phyloP scores from a whole-genome alignment of 2,113 vertebrate genomes.

The Rhabdomys dilectus region DNA sequence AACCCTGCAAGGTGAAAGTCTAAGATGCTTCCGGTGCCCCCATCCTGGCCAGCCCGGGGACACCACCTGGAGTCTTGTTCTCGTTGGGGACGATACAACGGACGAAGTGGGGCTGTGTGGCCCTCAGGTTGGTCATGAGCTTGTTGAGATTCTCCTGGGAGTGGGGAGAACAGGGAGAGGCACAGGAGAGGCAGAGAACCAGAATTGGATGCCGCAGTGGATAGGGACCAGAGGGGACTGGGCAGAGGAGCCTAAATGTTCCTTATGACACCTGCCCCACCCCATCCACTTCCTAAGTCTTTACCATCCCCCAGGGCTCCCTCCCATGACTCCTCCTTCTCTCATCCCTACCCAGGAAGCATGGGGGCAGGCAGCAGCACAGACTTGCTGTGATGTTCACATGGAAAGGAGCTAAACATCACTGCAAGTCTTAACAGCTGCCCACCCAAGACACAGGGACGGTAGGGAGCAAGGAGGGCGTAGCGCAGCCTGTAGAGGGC shows the following conservation, averaged over 20 bases:
- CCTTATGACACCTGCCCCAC: background rate
- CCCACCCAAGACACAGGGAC: conserved; percentile 84
- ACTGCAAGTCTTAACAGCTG: conserved; percentile 99
- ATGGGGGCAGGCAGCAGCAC: conserved; percentile 93
- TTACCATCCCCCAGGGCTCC: background rate
- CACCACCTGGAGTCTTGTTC: conserved; percentile 95
- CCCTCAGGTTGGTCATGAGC: conserved; percentile 96
- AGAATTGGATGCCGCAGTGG: conserved; percentile 51
- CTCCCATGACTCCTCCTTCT: background rate
- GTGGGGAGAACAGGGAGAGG: conserved; percentile 14
- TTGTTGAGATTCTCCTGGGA: conserved; percentile 97
- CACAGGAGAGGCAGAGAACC: conserved; percentile 69
- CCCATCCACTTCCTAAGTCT: background rate
- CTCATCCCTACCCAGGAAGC: conserved; percentile 61
- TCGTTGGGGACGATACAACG: conserved; percentile 97
- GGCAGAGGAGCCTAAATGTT: background rate
- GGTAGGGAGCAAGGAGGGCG: conserved; percentile 12
- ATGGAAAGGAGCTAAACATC: conserved; percentile 98
- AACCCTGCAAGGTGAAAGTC: background rate
- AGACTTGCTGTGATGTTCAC: conserved; percentile 99
- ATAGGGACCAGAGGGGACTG: background rate
- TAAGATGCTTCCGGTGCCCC: background rate
- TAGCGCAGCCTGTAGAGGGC: background rate
- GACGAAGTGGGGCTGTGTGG: conserved; percentile 97
- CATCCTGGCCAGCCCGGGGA: background rate